Conservation (phyloP, 2,888 invertebrate species). For the Oscheius sp. region DNA sequence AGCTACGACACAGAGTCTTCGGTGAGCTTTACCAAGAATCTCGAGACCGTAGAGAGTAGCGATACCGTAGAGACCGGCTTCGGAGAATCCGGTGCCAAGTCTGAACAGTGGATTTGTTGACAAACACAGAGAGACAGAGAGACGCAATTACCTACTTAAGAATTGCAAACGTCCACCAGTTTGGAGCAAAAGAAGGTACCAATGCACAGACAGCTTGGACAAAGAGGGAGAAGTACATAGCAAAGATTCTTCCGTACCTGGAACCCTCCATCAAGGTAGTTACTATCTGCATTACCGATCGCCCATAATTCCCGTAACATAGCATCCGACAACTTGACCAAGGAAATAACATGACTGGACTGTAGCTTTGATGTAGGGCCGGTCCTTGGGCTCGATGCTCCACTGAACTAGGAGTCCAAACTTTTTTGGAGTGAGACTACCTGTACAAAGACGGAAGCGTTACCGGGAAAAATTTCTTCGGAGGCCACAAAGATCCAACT, state of each 20-base stretch:
- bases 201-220: background rate
- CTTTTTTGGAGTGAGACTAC: background rate
- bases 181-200: conserved; percentile 3
- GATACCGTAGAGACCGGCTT: conserved; percentile 14
- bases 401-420: background rate
- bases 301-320: conserved; percentile 16
- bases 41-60: background rate
- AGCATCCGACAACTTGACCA: conserved; percentile 15
- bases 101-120: background rate
- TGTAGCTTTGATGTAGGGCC: conserved; percentile 6
- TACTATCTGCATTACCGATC: background rate
- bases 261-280: background rate
- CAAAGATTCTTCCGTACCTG: conserved; percentile 10
- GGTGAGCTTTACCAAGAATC: conserved; percentile 9
- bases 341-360: conserved; percentile 16
- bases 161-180: conserved; percentile 18
- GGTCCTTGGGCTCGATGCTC: background rate
- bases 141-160: background rate
- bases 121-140: too few species aligned
- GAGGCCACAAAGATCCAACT: conserved; percentile 15
- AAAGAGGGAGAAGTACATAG: conserved; percentile 3
- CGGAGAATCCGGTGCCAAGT: conserved; percentile 17
- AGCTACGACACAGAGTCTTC: conserved; percentile 7
- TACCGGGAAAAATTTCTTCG: conserved; percentile 4
- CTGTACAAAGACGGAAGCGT: conserved; percentile 11